phyloP scores from a whole-genome alignment of 2,113 vertebrate genomes.

The Ctenomys sociabilis region DNA sequence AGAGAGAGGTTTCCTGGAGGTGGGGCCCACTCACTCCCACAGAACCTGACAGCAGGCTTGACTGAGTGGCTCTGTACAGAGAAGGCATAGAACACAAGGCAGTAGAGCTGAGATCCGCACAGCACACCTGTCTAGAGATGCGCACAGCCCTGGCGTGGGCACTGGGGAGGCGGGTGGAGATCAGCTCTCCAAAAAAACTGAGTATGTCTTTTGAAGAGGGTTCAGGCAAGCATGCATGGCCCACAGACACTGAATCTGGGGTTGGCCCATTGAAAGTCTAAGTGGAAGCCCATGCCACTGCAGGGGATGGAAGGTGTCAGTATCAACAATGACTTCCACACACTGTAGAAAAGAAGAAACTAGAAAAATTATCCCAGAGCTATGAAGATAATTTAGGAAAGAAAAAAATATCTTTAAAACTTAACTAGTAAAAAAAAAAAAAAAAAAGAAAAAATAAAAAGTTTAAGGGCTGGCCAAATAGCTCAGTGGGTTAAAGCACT shows the following conservation, averaged over 20 bases:
- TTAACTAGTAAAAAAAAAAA: constrained; percentile 24
- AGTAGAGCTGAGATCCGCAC: not conserved
- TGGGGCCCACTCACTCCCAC: not conserved
- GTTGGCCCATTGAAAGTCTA: not conserved
- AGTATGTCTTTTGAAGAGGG: not conserved
- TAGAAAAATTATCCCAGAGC: not conserved
- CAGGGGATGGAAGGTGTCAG: not conserved
- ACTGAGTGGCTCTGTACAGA: not conserved
- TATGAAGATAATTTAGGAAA: constrained; percentile 2
- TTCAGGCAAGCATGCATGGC: not conserved
- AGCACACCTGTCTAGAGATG: not conserved
- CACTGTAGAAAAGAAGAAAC: not conserved
- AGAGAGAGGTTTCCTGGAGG: not conserved
- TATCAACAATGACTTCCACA: not conserved
- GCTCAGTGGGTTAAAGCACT: too few species aligned
- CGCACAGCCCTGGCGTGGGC: not conserved
- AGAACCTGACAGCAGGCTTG: not conserved
- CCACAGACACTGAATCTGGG: not conserved
- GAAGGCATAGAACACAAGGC: not conserved
- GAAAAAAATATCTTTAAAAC: not conserved
- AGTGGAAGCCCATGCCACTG: not conserved
- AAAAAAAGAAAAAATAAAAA: too few species aligned
- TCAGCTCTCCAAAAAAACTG: not conserved
- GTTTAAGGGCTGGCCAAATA: too few species aligned
- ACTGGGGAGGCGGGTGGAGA: not conserved